Evolutionary conservation across 2,113 vertebrate genomes (phyloP).

Genomic region (Pipa parva): DNA sequence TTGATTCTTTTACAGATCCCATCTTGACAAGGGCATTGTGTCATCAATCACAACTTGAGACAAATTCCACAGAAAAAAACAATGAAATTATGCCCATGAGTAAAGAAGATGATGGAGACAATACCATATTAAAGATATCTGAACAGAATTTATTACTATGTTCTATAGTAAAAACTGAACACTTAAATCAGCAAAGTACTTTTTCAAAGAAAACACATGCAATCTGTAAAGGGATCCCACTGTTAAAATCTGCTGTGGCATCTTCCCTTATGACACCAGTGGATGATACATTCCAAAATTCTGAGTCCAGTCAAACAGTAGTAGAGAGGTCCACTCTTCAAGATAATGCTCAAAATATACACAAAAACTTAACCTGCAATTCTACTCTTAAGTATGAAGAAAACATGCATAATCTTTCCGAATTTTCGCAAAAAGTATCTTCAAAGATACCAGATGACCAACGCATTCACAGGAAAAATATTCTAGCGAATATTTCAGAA

Average conservation of each 20-base stretch:
- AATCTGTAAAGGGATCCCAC: too few relatives aligned
- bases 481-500: conserved; percentile 9
- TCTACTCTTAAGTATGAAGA: background rate
- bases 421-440: background rate
- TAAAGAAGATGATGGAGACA: too few relatives aligned
- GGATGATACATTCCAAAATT: background rate
- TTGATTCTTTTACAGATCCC: background rate
- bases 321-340: too few relatives aligned
- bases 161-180: too few relatives aligned
- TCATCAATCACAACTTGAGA: background rate
- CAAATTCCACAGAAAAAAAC: background rate
- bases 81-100: too few relatives aligned
- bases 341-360: too few relatives aligned
- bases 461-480: conserved; percentile 2
- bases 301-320: background rate
- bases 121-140: too few relatives aligned
- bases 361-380: background rate
- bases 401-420: background rate
- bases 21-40: background rate
- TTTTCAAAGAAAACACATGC: too few relatives aligned
- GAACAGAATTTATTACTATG: too few relatives aligned
- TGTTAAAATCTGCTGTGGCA: background rate
- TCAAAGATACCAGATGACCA: background rate
- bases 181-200: too few relatives aligned
- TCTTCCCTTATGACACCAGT: background rate